Percentiles rank a stretch among this genome's conserved stretches.
phyloP scores from a whole-genome alignment of 2,113 vertebrate genomes.

The Pycnonotus jocosus region DNA sequence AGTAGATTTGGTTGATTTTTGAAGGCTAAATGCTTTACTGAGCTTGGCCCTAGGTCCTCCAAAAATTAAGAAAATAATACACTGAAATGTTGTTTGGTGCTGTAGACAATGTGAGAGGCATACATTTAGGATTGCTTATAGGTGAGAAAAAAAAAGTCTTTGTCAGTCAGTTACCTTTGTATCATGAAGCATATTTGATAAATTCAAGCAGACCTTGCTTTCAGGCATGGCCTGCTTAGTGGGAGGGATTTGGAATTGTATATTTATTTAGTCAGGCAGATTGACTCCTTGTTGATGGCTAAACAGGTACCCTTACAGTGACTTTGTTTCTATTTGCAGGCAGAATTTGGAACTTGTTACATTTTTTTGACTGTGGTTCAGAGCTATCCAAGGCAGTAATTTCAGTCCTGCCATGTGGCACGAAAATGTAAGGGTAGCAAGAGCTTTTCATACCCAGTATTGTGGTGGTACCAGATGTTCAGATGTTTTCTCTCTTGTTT shows the following conservation, averaged over 20 bases:
- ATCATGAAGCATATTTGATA: not conserved
- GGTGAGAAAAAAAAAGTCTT: not conserved
- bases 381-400: not conserved
- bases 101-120: not conserved
- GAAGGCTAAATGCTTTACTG: not conserved
- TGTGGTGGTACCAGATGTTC: not conserved
- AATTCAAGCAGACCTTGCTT: not conserved
- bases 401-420: not conserved
- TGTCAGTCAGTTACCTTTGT: not conserved
- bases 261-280: not conserved
- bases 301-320: not conserved
- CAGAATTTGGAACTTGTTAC: not conserved
- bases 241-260: not conserved
- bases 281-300: not conserved
- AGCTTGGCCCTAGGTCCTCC: not conserved
- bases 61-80: not conserved
- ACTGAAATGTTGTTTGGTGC: not conserved
- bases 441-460: not conserved
- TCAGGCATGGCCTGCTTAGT: not conserved
- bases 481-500: not conserved
- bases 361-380: not conserved
- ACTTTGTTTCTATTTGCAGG: not conserved
- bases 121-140: not conserved
- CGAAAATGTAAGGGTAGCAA: not conserved
- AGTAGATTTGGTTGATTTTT: slow-evolving; percentile 9